Percentiles rank a stretch among this genome's conserved stretches.
Evolutionary conservation across 2,797 vertebrate species (phyloP).

Genomic region (Morus bassanus): DNA sequence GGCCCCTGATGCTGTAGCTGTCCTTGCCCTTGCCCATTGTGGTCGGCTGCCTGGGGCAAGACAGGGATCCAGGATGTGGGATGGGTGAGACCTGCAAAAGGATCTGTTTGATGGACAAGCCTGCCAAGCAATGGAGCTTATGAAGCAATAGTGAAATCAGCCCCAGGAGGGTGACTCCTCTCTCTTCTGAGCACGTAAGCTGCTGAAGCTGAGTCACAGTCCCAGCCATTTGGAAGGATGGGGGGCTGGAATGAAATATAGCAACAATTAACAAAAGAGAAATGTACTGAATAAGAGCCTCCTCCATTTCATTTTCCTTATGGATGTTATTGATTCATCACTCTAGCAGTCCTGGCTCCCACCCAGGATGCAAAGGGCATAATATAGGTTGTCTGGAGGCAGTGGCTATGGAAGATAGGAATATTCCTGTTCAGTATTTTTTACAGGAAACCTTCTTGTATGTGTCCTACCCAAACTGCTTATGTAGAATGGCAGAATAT

Average conservation of each 20-base stretch:
- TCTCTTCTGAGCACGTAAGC: not conserved
- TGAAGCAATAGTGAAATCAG: not conserved
- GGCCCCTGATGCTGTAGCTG: not conserved
- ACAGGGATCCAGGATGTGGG: not conserved
- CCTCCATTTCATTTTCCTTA: constrained; percentile 58
- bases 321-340: constrained; percentile 49
- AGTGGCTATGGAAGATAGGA: constrained; percentile 2
- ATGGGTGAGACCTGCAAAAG: not conserved
- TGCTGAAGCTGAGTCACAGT: constrained; percentile 42
- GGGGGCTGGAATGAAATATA: constrained; percentile 41
- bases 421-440: not conserved
- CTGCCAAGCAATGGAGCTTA: not conserved
- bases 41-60: not conserved
- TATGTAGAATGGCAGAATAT: not conserved
- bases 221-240: not conserved
- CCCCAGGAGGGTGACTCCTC: constrained; percentile 12
- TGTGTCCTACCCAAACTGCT: not conserved
- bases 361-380: constrained; percentile 16
- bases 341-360: constrained; percentile 11
- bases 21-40: not conserved
- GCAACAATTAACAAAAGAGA: constrained; percentile 45
- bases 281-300: constrained; percentile 34
- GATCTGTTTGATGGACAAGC: not conserved
- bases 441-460: not conserved
- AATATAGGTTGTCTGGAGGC: constrained; percentile 29